Percentiles rank a stretch among this genome's conserved stretches.
These are phyloP conservation scores for Urocolius indicus DNA, from an alignment of 2,113 vertebrate species.

Conservation along the genomic window DNA sequence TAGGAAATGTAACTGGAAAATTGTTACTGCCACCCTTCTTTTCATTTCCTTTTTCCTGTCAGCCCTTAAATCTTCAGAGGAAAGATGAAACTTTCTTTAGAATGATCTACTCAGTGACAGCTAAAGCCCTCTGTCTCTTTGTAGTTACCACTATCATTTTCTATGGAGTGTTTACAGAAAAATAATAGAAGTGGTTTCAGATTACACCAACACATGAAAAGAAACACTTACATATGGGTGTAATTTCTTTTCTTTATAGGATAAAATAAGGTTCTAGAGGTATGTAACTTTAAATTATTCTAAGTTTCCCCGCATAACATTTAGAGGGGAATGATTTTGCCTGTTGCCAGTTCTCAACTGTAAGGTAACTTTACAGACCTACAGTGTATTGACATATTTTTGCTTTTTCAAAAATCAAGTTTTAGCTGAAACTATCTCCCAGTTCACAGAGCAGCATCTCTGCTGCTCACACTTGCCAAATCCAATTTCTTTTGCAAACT, in stretches of 20 bases:
- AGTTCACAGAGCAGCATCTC: not conserved
- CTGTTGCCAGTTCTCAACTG: not conserved
- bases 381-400: not conserved
- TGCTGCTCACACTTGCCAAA: not conserved
- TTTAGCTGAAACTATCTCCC: not conserved
- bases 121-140: not conserved
- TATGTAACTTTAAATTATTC: not conserved
- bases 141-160: not conserved
- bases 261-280: not conserved
- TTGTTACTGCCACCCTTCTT: not conserved
- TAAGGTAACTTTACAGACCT: not conserved
- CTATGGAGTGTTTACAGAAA: not conserved
- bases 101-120: not conserved
- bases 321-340: not conserved
- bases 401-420: not conserved
- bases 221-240: not conserved
- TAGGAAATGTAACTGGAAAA: not conserved
- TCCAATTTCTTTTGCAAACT: conserved; percentile 7
- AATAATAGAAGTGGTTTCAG: not conserved
- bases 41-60: not conserved
- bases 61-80: not conserved
- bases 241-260: not conserved
- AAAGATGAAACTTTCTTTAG: not conserved
- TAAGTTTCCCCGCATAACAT: not conserved
- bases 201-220: not conserved